Evolutionary conservation across 1,140 invertebrate species (phyloP).

Genomic region (Drosophila aff.): DNA sequence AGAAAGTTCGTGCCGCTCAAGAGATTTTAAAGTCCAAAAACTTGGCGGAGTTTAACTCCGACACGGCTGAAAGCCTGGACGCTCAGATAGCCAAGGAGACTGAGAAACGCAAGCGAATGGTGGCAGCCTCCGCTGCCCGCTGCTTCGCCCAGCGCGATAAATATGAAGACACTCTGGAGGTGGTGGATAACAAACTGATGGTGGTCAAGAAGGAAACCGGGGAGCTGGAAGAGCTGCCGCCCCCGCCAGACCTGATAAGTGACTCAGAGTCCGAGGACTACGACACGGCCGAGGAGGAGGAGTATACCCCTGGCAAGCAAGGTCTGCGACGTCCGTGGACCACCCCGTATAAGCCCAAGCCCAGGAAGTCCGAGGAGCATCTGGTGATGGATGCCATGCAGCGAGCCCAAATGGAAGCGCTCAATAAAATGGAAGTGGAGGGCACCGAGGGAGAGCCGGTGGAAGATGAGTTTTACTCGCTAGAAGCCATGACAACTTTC

Average conservation of each 20-base stretch:
- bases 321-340: conserved; percentile 41
- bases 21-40: conserved; percentile 40
- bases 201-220: conserved; percentile 74
- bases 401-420: not conserved
- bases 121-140: conserved; percentile 43
- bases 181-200: conserved; percentile 67
- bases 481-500: conserved; percentile 51
- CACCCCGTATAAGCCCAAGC: conserved; percentile 45
- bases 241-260: conserved; percentile 54
- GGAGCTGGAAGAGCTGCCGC: conserved; percentile 56
- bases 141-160: conserved; percentile 66
- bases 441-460: conserved; percentile 11
- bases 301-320: conserved; percentile 4
- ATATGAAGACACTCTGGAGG: conserved; percentile 71
- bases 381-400: conserved; percentile 37
- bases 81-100: conserved; percentile 35
- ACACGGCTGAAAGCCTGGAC: conserved; percentile 48
- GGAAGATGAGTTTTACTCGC: conserved; percentile 55
- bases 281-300: conserved; percentile 60
- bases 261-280: conserved; percentile 54
- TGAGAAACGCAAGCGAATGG: conserved; percentile 36
- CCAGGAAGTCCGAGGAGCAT: conserved; percentile 46
- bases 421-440: conserved; percentile 5
- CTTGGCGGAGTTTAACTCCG: conserved; percentile 35
- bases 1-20: conserved; percentile 58